These are phyloP conservation scores for Natator depressus DNA, from an alignment of 2,113 vertebrate genomes.

Conservation along the genomic window DNA sequence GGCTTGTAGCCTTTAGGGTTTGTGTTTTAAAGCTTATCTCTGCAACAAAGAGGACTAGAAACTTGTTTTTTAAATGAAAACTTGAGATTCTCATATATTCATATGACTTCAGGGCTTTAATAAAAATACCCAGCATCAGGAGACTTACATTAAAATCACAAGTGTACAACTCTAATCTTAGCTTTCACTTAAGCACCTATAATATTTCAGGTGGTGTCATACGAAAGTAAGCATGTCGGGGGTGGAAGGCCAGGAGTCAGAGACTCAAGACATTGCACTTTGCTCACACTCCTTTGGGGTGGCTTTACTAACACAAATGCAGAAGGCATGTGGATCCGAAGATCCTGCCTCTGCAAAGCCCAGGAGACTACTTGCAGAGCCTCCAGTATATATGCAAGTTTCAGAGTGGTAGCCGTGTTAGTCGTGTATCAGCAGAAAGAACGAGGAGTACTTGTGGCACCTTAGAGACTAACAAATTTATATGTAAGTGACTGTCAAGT, in stretches of 20 bases:
- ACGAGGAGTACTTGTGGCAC: too few relatives aligned
- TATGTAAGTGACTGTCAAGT: background rate
- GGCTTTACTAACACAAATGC: background rate
- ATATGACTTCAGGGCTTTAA: background rate
- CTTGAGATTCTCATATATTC: background rate
- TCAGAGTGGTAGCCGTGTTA: too few relatives aligned
- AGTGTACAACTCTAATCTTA: background rate
- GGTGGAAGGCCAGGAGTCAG: background rate
- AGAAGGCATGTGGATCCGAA: background rate
- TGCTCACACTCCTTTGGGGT: background rate
- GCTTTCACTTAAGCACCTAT: background rate
- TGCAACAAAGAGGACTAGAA: background rate
- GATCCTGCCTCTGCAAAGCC: background rate
- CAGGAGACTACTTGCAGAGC: background rate
- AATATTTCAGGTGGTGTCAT: background rate
- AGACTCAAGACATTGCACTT: background rate
- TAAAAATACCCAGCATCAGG: background rate
- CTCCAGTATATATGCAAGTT: background rate
- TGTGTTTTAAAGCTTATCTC: background rate
- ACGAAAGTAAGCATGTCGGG: background rate
- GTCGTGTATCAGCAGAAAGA: too few relatives aligned
- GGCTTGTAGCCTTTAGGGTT: too few relatives aligned
- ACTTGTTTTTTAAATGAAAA: background rate
- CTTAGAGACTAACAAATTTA: too few relatives aligned
- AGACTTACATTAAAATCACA: background rate